These are phyloP conservation scores for Trematocara marginatum DNA, from an alignment of 2,113 vertebrate species.

Conservation along the genomic window DNA sequence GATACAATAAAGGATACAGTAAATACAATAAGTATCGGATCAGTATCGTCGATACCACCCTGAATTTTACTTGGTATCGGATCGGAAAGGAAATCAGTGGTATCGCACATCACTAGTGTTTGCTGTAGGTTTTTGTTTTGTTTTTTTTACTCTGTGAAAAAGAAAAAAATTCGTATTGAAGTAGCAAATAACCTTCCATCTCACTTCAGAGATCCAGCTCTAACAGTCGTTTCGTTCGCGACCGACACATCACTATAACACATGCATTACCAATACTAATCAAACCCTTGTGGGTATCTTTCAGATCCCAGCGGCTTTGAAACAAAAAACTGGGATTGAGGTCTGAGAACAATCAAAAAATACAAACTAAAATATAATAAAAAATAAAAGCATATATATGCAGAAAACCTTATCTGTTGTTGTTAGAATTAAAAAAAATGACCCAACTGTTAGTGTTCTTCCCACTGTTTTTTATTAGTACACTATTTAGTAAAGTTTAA, in stretches of 20 bases:
- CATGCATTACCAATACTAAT: not conserved
- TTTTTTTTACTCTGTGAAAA: constrained; percentile 38
- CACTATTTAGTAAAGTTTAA: not conserved
- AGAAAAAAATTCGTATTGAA: constrained; percentile 51
- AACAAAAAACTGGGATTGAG: not conserved
- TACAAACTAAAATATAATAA: not conserved
- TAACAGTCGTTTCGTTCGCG: not conserved
- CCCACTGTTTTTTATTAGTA: not conserved
- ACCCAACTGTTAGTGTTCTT: not conserved
- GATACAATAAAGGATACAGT: too few relatives aligned
- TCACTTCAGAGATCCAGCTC: not conserved
- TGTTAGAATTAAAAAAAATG: not conserved
- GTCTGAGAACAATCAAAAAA: not conserved
- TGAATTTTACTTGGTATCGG: too few relatives aligned
- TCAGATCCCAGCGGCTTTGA: not conserved
- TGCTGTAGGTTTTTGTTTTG: constrained; percentile 24
- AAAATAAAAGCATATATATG: not conserved
- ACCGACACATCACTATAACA: not conserved
- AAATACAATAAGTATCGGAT: too few relatives aligned
- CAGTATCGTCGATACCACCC: too few relatives aligned
- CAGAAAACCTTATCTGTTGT: not conserved
- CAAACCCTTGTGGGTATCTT: not conserved
- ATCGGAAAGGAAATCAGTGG: too few relatives aligned
- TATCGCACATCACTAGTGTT: not conserved
- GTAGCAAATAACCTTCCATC: constrained; percentile 78